Percentiles rank a stretch among this genome's conserved stretches.
These are phyloP conservation scores for Diploscapter pachys DNA, from an alignment of 1,140 invertebrate genomes.

Conservation along the genomic window DNA sequence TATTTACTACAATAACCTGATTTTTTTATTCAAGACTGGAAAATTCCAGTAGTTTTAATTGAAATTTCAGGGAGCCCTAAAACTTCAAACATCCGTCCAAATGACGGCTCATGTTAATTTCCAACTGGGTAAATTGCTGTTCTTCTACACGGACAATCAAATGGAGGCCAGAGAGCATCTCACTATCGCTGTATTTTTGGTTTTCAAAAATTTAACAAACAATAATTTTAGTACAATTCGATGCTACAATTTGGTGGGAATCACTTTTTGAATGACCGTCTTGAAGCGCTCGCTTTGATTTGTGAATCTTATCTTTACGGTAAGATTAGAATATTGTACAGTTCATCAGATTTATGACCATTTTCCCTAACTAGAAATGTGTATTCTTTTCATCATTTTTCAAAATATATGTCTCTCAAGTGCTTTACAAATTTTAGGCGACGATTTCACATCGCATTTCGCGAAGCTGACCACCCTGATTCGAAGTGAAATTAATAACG, in stretches of 20 bases:
- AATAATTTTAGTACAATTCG: conserved; percentile 13
- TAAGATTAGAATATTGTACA: background rate
- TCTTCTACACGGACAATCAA: conserved; percentile 26
- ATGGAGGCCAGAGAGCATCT: conserved; percentile 10
- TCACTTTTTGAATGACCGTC: background rate
- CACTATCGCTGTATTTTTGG: conserved; percentile 11
- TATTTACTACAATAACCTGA: too few species aligned
- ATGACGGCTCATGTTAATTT: conserved; percentile 10
- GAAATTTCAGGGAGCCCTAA: conserved; percentile 7
- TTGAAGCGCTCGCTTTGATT: conserved; percentile 16
- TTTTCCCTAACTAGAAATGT: too few species aligned
- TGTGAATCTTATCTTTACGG: conserved; percentile 22
- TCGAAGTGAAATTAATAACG: background rate
- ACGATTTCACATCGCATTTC: too few species aligned
- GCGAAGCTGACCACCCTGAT: background rate
- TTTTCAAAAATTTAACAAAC: background rate
- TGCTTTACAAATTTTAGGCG: background rate
- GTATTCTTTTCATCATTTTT: too few species aligned
- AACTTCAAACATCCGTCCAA: background rate
- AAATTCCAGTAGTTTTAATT: too few species aligned
- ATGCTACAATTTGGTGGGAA: conserved; percentile 5
- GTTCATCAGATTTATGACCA: too few species aligned
- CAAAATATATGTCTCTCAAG: background rate
- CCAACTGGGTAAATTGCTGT: conserved; percentile 27
- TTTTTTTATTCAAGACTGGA: too few species aligned